Evolutionary conservation across 2,888 invertebrate genomes (phyloP).

Genomic region (Bembecia ichneumoniformis): DNA sequence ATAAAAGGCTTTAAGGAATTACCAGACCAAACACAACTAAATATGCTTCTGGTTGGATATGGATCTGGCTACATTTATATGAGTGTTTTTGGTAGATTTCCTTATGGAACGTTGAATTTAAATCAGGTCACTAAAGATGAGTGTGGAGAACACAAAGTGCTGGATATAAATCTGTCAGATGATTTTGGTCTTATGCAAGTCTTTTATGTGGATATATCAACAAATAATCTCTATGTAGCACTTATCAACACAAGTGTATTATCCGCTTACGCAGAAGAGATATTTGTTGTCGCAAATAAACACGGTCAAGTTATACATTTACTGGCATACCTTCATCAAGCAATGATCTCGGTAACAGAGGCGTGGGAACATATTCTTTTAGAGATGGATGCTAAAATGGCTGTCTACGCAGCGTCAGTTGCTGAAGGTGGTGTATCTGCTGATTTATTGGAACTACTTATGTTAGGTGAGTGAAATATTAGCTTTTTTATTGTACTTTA

Average conservation of each 20-base stretch:
- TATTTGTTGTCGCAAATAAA: conserved; percentile 81
- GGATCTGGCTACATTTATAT: conserved; percentile 80
- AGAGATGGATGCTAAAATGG: conserved; percentile 94
- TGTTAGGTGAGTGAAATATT: conserved; percentile 75
- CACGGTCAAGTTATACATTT: conserved; percentile 81
- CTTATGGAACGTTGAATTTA: conserved; percentile 79
- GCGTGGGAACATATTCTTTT: conserved; percentile 95
- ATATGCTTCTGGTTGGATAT: conserved; percentile 85
- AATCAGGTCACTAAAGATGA: conserved; percentile 70
- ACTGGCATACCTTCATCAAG: conserved; percentile 78
- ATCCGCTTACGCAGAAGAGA: conserved; percentile 76
- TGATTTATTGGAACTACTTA: conserved; percentile 90
- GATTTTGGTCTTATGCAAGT: conserved; percentile 81
- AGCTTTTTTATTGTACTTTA: background rate
- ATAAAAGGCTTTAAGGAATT: conserved; percentile 73
- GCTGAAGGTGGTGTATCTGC: conserved; percentile 88
- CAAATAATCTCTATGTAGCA: conserved; percentile 56
- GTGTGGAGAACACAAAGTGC: conserved; percentile 70
- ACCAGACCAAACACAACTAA: conserved; percentile 75
- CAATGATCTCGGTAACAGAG: conserved; percentile 86
- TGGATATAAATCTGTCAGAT: conserved; percentile 78
- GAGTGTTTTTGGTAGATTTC: conserved; percentile 88
- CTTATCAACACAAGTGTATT: conserved; percentile 74
- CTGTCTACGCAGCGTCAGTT: conserved; percentile 86
- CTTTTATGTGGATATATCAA: conserved; percentile 66